Evolutionary conservation across 1,140 invertebrate species (phyloP).

Genomic region (Stegodyphus dumicola): DNA sequence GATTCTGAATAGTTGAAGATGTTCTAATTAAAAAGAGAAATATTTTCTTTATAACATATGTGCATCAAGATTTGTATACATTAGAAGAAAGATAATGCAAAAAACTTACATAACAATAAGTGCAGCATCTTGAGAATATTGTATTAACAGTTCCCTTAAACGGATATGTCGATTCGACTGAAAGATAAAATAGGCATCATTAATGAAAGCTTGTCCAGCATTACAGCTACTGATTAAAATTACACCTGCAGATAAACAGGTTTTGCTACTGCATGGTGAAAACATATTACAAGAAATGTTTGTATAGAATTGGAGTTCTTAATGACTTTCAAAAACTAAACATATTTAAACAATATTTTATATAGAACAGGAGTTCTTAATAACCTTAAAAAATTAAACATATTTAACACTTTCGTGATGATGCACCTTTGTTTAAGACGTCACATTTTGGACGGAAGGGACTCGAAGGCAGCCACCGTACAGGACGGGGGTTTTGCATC

Average conservation of each 20-base stretch:
- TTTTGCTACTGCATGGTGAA: not conserved
- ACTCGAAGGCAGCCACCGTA: no score
- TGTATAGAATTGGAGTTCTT: not conserved
- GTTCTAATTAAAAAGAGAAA: no score
- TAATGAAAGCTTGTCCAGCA: not conserved
- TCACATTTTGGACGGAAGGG: no score
- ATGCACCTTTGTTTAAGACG: no score
- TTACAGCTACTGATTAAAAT: not conserved
- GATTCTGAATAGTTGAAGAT: no score
- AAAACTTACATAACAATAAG: constrained; percentile 89
- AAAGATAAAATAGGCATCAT: constrained; percentile 29
- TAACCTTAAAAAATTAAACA: no score
- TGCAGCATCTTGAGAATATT: constrained; percentile 83
- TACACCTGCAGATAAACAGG: not conserved
- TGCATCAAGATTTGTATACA: no score
- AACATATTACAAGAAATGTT: not conserved
- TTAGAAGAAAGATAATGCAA: not conserved
- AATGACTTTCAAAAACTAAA: not conserved
- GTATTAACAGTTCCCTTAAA: constrained; percentile 82
- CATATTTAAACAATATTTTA: not conserved
- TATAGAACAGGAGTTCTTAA: no score
- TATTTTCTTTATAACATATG: no score
- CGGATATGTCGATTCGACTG: constrained; percentile 87
- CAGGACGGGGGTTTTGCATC: no score
- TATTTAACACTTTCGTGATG: no score